phyloP scores from a whole-genome alignment of 2,797 vertebrate genomes.

The Ammospiza maritima region DNA sequence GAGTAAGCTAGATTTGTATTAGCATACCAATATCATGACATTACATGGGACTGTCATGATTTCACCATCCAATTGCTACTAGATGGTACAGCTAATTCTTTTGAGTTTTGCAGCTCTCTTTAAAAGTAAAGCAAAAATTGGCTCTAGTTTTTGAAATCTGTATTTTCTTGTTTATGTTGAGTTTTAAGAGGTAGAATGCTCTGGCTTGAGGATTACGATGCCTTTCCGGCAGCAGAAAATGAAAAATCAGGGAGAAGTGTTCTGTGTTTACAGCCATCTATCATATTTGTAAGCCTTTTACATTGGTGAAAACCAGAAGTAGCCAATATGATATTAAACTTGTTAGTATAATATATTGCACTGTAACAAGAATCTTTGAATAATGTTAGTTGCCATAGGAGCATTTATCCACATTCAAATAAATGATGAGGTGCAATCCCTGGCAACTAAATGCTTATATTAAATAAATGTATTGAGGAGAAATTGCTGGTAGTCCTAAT shows the following conservation, averaged over 20 bases:
- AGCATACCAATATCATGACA: neutral
- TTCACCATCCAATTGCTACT: neutral
- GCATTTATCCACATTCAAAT: constrained; percentile 56
- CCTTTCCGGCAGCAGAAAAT: neutral
- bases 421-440: constrained; percentile 68
- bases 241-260: constrained; percentile 20
- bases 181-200: neutral
- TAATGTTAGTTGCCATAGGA: constrained; percentile 61
- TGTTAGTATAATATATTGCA: constrained; percentile 41
- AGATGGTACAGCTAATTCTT: neutral
- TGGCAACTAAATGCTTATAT: constrained; percentile 42
- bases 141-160: neutral
- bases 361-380: constrained; percentile 43
- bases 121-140: neutral
- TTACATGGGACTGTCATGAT: neutral
- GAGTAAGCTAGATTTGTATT: neutral
- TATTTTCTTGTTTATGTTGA: constrained; percentile 8
- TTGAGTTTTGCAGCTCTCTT: neutral
- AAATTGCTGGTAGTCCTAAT: neutral
- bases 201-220: neutral
- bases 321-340: constrained; percentile 57
- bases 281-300: constrained; percentile 44
- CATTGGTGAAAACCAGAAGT: constrained; percentile 27
- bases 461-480: neutral
- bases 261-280: constrained; percentile 17